Base-by-base conservation (phyloP, 1,140 invertebrate species). In the Drosophila repleta region DNA sequence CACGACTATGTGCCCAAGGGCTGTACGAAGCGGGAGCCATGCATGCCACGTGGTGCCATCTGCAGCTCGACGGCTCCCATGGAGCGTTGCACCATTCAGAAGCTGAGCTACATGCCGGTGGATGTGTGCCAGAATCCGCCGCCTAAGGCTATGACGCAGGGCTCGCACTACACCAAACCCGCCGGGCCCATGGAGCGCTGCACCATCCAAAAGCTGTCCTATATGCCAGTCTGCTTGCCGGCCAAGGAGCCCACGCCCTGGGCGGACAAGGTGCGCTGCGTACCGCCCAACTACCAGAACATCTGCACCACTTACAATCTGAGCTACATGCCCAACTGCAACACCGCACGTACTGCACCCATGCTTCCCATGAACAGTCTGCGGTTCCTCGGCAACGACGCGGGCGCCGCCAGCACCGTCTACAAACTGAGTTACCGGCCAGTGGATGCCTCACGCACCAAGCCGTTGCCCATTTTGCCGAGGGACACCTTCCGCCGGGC, bases 1-100 rank as follows among this genome's bases (percentile, higher is more conserved):
- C 94, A 95, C 71, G 95, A 96, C 92, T 96, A 94, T 77, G 94
- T 95, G 11, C 94, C 95, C 65, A 96, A 96, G 90, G 93, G 93
- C 0, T 84, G 90, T 21, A 90, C 91, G 73, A 91, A 90, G 70
- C 91, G 92, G 0, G 83, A 90, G 8, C 93, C 91, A 57, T 94
- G 92, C 60, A 92, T 93, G 63, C 94, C 94, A 0, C 68, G 90
- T 0, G 72, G 83, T 0, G 93, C 93, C 39, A 94, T 94, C 52
- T 92, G 92, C 72, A 90, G 85, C 41, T 92, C 94, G 0, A 91
- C 92, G 11, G 92, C 93, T 29, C 93, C 93, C 0, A 91, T 94
- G 65, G 91, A 93, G 58, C 92, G 93, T 46, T 92, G 93, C 77
- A 93, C 93, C 10, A 92, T 92, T 11, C 92, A 93, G 61, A 88